Evolutionary conservation across 2,113 vertebrate species (phyloP).

Genomic region (Eretmochelys imbricata): DNA sequence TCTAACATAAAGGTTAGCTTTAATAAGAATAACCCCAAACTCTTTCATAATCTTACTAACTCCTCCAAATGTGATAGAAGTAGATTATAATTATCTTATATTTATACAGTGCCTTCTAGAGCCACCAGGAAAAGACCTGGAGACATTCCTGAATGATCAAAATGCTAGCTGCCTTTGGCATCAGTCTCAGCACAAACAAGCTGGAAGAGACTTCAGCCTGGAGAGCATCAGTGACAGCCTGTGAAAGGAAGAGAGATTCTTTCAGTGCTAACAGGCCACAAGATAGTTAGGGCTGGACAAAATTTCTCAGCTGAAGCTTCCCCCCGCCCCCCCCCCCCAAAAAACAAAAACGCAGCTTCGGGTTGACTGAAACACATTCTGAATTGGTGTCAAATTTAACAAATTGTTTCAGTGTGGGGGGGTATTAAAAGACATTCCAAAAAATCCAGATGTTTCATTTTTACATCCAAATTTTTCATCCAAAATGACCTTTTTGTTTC

Average conservation of each 20-base stretch:
- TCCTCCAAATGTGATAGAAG: neutral
- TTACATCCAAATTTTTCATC: neutral
- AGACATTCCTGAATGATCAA: neutral
- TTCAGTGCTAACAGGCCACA: neutral
- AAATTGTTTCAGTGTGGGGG: neutral
- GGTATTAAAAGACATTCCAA: neutral
- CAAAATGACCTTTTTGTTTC: neutral
- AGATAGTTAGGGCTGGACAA: neutral
- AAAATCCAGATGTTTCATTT: neutral
- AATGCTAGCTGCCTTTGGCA: neutral
- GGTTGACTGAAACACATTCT: neutral
- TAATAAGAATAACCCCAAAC: neutral
- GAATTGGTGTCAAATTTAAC: neutral
- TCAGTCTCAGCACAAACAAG: neutral
- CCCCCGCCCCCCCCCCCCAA: neutral
- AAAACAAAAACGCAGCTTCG: neutral
- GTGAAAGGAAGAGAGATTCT: neutral
- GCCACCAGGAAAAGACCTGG: neutral
- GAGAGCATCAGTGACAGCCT: neutral
- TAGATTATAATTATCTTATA: neutral
- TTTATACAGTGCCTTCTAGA: neutral
- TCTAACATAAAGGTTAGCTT: neutral
- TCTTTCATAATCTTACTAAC: neutral
- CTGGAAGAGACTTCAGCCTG: rapidly evolving
- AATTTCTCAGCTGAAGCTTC: neutral